Conservation (phyloP, 2,797 vertebrate species). For the Gadopsis marmoratus region DNA sequence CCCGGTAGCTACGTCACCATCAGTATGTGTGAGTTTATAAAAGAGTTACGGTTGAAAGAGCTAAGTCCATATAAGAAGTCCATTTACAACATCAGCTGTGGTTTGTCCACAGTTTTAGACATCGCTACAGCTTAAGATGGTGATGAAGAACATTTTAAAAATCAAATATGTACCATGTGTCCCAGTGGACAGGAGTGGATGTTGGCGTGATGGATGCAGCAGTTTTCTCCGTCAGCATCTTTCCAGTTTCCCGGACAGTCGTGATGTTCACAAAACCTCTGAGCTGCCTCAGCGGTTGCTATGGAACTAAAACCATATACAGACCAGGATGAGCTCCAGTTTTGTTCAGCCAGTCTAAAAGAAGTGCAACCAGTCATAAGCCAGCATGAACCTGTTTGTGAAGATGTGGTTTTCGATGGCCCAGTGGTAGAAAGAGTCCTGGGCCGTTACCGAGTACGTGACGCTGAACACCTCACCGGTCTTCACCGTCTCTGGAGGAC, state of each 20-base stretch:
- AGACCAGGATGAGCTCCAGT: not conserved
- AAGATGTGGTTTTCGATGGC: conserved; percentile 86
- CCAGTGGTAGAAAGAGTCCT: conserved; percentile 87
- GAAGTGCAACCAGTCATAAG: not conserved
- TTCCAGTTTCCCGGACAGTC: conserved; percentile 88
- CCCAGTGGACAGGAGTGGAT: conserved; percentile 90
- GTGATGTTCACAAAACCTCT: conserved; percentile 87
- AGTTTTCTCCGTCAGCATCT: conserved; percentile 88
- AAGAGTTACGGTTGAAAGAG: too few species aligned
- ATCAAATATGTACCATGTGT: conserved; percentile 65
- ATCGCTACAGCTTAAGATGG: not conserved
- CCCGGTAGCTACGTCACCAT: too few species aligned
- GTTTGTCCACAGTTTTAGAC: not conserved
- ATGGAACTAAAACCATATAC: conserved; percentile 65
- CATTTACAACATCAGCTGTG: too few species aligned
- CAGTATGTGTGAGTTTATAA: too few species aligned
- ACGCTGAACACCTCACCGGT: conserved; percentile 87
- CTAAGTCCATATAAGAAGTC: too few species aligned
- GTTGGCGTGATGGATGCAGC: conserved; percentile 90
- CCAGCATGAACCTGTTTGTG: conserved; percentile 73
- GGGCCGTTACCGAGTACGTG: conserved; percentile 84
- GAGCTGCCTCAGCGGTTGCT: conserved; percentile 80
- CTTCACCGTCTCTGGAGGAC: conserved; percentile 85
- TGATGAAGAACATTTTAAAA: not conserved
- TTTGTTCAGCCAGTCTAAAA: not conserved